Evolutionary conservation across 2,888 invertebrate genomes (phyloP).

Genomic region (Plusia festucae): DNA sequence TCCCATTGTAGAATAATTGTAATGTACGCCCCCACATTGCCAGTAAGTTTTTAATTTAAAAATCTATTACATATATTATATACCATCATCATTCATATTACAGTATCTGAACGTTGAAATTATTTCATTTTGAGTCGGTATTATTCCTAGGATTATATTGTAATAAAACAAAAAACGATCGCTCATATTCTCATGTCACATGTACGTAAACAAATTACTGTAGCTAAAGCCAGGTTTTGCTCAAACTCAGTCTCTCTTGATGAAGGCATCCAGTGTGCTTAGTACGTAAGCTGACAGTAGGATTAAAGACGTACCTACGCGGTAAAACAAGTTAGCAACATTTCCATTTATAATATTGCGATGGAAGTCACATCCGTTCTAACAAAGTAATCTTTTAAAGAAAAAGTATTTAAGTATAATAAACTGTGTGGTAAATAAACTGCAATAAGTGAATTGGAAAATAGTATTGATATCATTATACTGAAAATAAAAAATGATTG

Average conservation of each 20-base stretch:
- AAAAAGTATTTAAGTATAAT: neutral
- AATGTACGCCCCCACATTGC: too few relatives aligned
- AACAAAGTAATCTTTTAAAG: neutral
- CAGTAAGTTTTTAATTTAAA: too few relatives aligned
- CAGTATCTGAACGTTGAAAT: neutral
- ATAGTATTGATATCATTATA: too few relatives aligned
- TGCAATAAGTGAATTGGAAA: too few relatives aligned
- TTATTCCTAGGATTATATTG: slow-evolving; percentile 6
- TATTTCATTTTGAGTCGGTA: neutral
- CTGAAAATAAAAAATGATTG: too few relatives aligned
- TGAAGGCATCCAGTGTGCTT: slow-evolving; percentile 50
- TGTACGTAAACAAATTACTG: slow-evolving; percentile 39
- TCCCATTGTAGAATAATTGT: too few relatives aligned
- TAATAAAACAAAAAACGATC: slow-evolving; percentile 20
- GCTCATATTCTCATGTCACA: slow-evolving; percentile 30
- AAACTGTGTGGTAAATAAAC: neutral
- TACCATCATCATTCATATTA: neutral
- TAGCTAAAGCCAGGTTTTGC: slow-evolving; percentile 49
- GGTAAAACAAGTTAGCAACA: slow-evolving; percentile 28
- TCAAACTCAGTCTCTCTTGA: slow-evolving; percentile 40
- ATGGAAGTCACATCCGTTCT: slow-evolving; percentile 11
- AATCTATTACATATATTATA: too few relatives aligned
- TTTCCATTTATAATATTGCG: slow-evolving; percentile 28
- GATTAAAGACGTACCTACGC: slow-evolving; percentile 48
- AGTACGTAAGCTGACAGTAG: slow-evolving; percentile 54